A percentile compares a stretch with the other conserved stretches of the same genome.
phyloP scores from a whole-genome alignment of 2,888 invertebrate genomes.

The Euspilapteryx auroguttella region DNA sequence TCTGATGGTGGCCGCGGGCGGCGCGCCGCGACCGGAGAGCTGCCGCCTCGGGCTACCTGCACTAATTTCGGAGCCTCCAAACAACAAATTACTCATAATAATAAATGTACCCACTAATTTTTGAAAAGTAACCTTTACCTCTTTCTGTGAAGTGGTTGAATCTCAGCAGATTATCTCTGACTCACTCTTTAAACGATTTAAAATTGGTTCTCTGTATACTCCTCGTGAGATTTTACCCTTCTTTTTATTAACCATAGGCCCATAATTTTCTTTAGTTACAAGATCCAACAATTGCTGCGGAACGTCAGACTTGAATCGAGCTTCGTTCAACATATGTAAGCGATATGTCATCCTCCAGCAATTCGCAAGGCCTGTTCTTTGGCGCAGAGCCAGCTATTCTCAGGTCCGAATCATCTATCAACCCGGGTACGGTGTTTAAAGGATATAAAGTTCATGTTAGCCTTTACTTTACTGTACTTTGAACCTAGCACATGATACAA shows the following conservation, averaged over 20 bases:
- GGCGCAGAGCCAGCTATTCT: constrained; percentile 31
- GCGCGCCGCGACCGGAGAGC: constrained; percentile 15
- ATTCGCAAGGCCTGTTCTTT: constrained; percentile 25
- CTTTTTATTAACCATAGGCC: too few relatives aligned
- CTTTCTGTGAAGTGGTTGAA: constrained; percentile 22
- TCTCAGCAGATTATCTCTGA: constrained; percentile 26
- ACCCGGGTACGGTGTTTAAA: too few relatives aligned
- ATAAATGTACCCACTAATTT: constrained; percentile 52
- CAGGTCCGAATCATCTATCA: constrained; percentile 35
- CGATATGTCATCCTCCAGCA: constrained; percentile 27
- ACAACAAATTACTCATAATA: constrained; percentile 54
- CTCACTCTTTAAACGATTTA: constrained; percentile 13
- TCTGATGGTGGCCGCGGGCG: constrained; percentile 2
- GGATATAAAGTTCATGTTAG: too few relatives aligned
- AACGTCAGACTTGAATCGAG: too few relatives aligned
- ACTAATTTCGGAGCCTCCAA: constrained; percentile 38
- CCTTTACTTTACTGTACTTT: too few relatives aligned
- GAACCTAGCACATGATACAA: too few relatives aligned
- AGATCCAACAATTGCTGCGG: too few relatives aligned
- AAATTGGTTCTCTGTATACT: constrained; percentile 3
- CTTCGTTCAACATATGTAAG: constrained; percentile 17
- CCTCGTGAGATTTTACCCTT: constrained; percentile 1
- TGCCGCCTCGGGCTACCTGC: constrained; percentile 52
- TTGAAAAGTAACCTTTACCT: constrained; percentile 22
- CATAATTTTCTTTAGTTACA: too few relatives aligned